These are phyloP conservation scores for Melopsittacus undulatus DNA, from an alignment of 2,797 vertebrate species.

Conservation along the genomic window DNA sequence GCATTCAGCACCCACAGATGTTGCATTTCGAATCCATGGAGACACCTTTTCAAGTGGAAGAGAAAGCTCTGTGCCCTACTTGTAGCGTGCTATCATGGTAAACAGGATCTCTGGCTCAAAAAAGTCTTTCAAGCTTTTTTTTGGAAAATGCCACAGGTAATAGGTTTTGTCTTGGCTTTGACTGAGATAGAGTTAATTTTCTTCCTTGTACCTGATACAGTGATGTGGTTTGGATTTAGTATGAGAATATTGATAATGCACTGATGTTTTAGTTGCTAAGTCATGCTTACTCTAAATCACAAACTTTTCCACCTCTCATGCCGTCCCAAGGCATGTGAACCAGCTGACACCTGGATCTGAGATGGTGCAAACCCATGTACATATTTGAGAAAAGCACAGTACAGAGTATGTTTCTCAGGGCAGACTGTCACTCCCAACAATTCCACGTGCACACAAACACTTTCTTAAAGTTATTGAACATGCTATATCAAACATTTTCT, in stretches of 20 bases:
- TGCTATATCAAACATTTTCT: not conserved
- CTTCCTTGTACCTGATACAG: not conserved
- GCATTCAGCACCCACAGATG: not conserved
- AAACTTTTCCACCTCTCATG: not conserved
- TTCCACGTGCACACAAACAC: not conserved
- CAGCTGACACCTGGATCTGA: not conserved
- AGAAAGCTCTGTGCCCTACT: not conserved
- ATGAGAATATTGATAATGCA: not conserved
- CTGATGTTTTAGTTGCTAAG: not conserved
- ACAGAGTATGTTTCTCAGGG: not conserved
- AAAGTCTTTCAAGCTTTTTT: not conserved
- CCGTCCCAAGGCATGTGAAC: not conserved
- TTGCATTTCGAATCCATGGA: not conserved
- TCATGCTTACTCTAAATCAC: not conserved
- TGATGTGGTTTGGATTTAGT: not conserved
- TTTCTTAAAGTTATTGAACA: not conserved
- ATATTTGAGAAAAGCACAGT: not conserved
- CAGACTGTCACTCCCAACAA: not conserved
- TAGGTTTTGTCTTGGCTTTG: not conserved
- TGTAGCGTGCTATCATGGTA: not conserved
- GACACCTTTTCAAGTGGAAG: not conserved
- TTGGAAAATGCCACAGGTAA: not conserved
- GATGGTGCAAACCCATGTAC: not conserved
- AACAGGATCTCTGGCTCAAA: not conserved
- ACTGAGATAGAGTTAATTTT: not conserved